A percentile compares a stretch with the other conserved stretches of the same genome.
Evolutionary conservation across 2,797 vertebrate species (phyloP).

Genomic region (Anniella stebbinsi): DNA sequence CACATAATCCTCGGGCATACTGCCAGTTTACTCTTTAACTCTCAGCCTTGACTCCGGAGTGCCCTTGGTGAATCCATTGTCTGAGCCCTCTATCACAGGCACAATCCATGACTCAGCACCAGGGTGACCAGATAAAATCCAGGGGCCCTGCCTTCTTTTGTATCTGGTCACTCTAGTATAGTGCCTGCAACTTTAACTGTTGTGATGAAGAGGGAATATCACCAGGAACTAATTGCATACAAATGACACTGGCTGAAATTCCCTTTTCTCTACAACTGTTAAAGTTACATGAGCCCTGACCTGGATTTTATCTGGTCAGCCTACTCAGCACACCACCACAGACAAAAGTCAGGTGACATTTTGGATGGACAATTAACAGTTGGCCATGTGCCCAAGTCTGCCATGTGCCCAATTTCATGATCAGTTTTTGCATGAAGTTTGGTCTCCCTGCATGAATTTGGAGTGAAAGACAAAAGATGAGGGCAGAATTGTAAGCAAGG

Average conservation of each 20-base stretch:
- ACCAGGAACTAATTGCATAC: too few species aligned
- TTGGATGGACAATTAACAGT: neutral
- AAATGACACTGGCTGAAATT: too few species aligned
- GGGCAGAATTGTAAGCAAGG: neutral
- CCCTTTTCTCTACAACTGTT: too few species aligned
- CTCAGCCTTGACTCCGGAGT: neutral
- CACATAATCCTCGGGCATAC: neutral
- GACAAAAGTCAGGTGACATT: neutral
- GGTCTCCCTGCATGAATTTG: neutral
- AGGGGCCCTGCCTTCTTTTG: too few species aligned
- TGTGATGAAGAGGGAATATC: too few species aligned
- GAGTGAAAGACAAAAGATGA: neutral
- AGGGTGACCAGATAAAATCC: too few species aligned
- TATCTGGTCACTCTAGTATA: too few species aligned
- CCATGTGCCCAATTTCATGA: neutral
- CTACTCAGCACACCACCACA: neutral
- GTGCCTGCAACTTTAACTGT: too few species aligned
- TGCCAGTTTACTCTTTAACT: constrained; percentile 4
- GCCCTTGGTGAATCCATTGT: neutral
- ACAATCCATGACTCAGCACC: neutral
- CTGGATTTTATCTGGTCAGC: too few species aligned
- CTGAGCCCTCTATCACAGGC: neutral
- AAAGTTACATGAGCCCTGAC: too few species aligned
- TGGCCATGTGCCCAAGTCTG: neutral
- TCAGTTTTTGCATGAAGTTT: neutral